A percentile compares a stretch with the other conserved stretches of the same genome.
These are phyloP conservation scores for Heliangelus exortis DNA, from an alignment of 2,797 vertebrate species.

Conservation along the genomic window DNA sequence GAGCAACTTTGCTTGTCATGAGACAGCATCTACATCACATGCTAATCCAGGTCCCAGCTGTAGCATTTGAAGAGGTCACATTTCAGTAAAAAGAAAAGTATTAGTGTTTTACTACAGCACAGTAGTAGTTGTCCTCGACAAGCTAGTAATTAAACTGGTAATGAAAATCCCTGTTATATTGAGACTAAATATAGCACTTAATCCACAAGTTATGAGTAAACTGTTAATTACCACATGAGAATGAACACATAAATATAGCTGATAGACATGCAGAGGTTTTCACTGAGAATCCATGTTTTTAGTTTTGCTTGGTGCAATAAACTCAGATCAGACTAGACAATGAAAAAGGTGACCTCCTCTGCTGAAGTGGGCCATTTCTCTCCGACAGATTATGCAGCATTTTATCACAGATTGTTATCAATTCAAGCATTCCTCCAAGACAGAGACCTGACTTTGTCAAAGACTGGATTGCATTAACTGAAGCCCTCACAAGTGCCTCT, in stretches of 20 bases:
- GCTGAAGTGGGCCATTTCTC: neutral
- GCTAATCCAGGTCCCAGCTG: neutral
- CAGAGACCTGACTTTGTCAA: conserved; percentile 40
- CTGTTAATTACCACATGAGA: neutral
- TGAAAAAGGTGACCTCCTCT: neutral
- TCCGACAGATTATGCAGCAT: conserved; percentile 35
- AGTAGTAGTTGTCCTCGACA: neutral
- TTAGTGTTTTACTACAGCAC: neutral
- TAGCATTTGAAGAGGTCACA: neutral
- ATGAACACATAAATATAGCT: neutral
- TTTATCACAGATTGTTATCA: conserved; percentile 48
- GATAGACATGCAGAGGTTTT: neutral
- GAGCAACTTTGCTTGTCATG: neutral
- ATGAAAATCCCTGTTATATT: neutral
- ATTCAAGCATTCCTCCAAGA: conserved; percentile 53
- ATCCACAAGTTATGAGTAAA: conserved; percentile 10
- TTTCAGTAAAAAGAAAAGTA: neutral
- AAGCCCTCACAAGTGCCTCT: conserved; percentile 31
- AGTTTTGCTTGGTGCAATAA: conserved; percentile 2
- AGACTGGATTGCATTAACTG: conserved; percentile 41
- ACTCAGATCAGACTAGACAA: conserved; percentile 6
- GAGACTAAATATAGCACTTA: neutral
- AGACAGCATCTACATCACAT: neutral
- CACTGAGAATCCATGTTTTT: neutral
- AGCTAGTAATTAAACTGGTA: neutral